Evolutionary conservation across 2,888 invertebrate genomes (phyloP).

Genomic region (Caenorhabditis becei): DNA sequence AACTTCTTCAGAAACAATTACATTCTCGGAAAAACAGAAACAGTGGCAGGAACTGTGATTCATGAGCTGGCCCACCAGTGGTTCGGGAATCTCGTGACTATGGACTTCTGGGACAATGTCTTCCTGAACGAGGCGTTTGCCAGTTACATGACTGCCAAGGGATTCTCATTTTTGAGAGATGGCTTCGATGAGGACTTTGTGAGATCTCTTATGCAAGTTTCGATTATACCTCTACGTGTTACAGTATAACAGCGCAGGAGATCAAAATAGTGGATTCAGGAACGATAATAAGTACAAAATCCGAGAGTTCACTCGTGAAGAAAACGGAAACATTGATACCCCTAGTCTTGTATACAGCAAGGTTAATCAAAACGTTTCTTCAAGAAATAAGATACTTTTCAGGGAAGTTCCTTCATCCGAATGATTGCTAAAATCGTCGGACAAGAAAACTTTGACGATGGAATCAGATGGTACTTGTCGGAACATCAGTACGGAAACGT

Average conservation of each 20-base stretch:
- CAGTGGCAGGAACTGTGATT: constrained; percentile 87
- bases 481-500: constrained; percentile 87
- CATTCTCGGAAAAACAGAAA: constrained; percentile 87
- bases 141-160: constrained; percentile 13
- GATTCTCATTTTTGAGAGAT: no score
- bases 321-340: not conserved
- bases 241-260: not conserved
- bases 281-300: not conserved
- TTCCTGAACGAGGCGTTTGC: constrained; percentile 81
- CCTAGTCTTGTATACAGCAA: no score
- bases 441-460: constrained; percentile 69
- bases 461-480: constrained; percentile 85
- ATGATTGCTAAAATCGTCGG: constrained; percentile 76
- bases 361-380: not conserved
- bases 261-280: not conserved
- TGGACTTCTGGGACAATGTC: constrained; percentile 81
- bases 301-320: not conserved
- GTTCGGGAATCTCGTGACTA: constrained; percentile 82
- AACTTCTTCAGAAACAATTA: constrained; percentile 86
- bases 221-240: no score
- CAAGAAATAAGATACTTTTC: not conserved
- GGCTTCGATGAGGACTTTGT: constrained; percentile 1
- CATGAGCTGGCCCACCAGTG: constrained; percentile 75
- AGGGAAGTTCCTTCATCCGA: constrained; percentile 67
- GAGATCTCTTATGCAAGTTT: no score